A percentile compares a stretch with the other conserved stretches of the same genome.
Evolutionary conservation across 2,797 vertebrate species (phyloP).

Genomic region (Darevskia mixta): DNA sequence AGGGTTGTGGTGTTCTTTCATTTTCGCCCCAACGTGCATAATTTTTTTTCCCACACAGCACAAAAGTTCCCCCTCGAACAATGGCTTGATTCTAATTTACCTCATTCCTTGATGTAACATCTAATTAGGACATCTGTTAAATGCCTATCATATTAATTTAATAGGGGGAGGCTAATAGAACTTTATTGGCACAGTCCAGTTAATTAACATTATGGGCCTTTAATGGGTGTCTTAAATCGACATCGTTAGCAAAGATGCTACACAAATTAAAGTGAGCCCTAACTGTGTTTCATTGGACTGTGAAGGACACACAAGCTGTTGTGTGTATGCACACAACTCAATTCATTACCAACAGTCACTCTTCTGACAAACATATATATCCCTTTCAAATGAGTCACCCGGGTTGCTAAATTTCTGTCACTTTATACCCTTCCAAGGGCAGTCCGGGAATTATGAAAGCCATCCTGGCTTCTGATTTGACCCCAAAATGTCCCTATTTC

Average conservation of each 20-base stretch:
- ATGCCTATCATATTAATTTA: conserved; percentile 79
- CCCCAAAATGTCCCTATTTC: no score
- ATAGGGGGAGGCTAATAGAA: conserved; percentile 74
- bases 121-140: conserved; percentile 82
- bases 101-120: conserved; percentile 68
- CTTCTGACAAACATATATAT: background rate
- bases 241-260: conserved; percentile 71
- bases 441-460: no score
- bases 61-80: conserved; percentile 65
- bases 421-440: no score
- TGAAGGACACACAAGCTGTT: conserved; percentile 67
- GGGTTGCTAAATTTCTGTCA: background rate
- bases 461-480: no score
- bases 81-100: conserved; percentile 66
- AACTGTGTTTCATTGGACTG: conserved; percentile 65
- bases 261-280: conserved; percentile 73
- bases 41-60: background rate
- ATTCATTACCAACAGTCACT: background rate
- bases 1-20: background rate
- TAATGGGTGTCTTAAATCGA: conserved; percentile 76
- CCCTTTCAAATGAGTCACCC: background rate
- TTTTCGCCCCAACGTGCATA: background rate
- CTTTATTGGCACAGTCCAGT: conserved; percentile 73
- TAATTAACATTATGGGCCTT: conserved; percentile 77
- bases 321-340: background rate